Percentiles rank a stretch among this genome's conserved stretches.
phyloP scores from a whole-genome alignment of 2,113 vertebrate species.

The Myiagra hebetior region DNA sequence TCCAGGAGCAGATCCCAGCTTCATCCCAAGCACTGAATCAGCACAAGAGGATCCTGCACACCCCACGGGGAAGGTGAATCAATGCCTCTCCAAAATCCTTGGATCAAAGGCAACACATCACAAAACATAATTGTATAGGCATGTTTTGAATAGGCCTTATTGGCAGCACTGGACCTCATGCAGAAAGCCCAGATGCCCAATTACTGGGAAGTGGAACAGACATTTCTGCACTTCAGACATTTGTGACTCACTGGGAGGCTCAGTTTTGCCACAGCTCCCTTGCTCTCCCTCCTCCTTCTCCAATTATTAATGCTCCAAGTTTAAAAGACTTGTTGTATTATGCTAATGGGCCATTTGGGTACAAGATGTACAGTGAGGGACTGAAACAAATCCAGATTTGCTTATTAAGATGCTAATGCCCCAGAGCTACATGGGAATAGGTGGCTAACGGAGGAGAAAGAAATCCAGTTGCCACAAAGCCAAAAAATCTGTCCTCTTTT shows the following conservation, averaged over 20 bases:
- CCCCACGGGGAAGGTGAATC: neutral
- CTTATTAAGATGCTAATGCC: conserved; percentile 58
- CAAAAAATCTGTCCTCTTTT: neutral
- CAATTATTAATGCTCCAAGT: conserved; percentile 54
- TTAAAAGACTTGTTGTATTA: conserved; percentile 63
- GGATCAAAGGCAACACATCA: neutral
- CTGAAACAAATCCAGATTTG: conserved; percentile 56
- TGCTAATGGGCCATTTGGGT: conserved; percentile 45
- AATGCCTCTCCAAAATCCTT: neutral
- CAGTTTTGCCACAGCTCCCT: neutral
- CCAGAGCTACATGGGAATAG: neutral
- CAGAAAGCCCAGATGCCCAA: conserved; percentile 41
- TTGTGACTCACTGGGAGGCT: conserved; percentile 45
- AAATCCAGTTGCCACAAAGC: neutral
- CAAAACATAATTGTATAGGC: neutral
- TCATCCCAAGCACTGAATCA: neutral
- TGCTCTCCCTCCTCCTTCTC: conserved; percentile 30
- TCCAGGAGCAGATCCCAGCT: neutral
- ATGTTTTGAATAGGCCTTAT: conserved; percentile 14
- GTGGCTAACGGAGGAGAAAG: neutral
- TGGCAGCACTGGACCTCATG: conserved; percentile 52
- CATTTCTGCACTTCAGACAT: conserved; percentile 38
- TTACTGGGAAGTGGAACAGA: conserved; percentile 37
- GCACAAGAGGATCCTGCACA: neutral
- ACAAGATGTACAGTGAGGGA: conserved; percentile 42